phyloP scores from a whole-genome alignment of 1,140 invertebrate genomes.

The Acromyrmex echinatior region DNA sequence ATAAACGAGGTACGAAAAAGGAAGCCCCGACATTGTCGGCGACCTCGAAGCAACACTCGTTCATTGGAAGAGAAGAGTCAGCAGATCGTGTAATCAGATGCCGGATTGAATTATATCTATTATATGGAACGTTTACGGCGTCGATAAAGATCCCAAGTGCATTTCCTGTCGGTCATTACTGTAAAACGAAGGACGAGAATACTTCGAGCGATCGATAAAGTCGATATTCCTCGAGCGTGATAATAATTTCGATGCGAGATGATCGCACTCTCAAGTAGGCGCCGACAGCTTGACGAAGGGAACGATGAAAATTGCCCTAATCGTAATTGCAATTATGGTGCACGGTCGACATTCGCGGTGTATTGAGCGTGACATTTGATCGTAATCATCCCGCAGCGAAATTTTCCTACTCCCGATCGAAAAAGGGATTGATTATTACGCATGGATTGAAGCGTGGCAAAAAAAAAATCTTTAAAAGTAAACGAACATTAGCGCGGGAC shows the following conservation, averaged over 20 bases:
- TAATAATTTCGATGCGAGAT: slow-evolving; percentile 49
- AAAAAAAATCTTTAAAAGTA: background rate
- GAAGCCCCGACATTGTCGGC: background rate
- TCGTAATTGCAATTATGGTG: slow-evolving; percentile 37
- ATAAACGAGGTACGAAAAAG: background rate
- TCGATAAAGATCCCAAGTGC: slow-evolving; percentile 27
- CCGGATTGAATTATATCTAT: slow-evolving; percentile 48
- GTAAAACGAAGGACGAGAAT: background rate
- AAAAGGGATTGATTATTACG: slow-evolving; percentile 59
- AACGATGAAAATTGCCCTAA: slow-evolving; percentile 64
- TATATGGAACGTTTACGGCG: slow-evolving; percentile 37
- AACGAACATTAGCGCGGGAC: background rate
- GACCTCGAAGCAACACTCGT: slow-evolving; percentile 19
- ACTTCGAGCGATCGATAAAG: slow-evolving; percentile 3
- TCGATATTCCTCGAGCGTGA: slow-evolving; percentile 42
- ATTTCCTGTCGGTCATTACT: slow-evolving; percentile 35
- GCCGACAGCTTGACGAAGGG: background rate
- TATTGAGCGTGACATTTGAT: slow-evolving; percentile 68
- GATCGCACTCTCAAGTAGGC: slow-evolving; percentile 15
- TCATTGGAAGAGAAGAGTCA: slow-evolving; percentile 20
- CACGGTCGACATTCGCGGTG: slow-evolving; percentile 57
- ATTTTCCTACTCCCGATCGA: slow-evolving; percentile 60
- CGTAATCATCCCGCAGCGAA: slow-evolving; percentile 57
- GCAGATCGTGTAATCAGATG: slow-evolving; percentile 37
- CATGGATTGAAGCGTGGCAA: background rate